Evolutionary conservation across 2,888 invertebrate species (phyloP).

Genomic region (Drosophila fungiperda): DNA sequence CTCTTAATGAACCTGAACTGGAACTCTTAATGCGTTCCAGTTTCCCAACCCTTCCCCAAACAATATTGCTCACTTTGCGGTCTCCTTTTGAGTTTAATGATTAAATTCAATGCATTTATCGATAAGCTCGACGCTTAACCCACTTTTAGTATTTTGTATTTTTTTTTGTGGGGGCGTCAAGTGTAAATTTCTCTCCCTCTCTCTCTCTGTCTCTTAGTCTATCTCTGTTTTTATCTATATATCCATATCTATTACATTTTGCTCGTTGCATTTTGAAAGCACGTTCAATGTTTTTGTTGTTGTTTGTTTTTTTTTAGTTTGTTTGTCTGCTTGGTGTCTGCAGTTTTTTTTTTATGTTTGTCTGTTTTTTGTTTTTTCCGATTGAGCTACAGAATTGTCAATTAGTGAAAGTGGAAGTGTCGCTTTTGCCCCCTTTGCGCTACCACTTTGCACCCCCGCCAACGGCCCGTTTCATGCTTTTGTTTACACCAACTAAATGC

Average conservation of each 20-base stretch:
- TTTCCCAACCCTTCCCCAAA: not conserved
- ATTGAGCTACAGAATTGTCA: slow-evolving; percentile 77
- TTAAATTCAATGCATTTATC: slow-evolving; percentile 25
- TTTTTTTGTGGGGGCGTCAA: slow-evolving; percentile 60
- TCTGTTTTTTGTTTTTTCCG: slow-evolving; percentile 53
- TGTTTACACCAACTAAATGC: slow-evolving; percentile 58
- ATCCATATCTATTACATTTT: slow-evolving; percentile 18
- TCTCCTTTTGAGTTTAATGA: slow-evolving; percentile 26
- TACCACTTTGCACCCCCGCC: not conserved
- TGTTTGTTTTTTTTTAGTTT: slow-evolving; percentile 27
- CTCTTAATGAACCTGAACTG: not conserved
- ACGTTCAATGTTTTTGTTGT: slow-evolving; percentile 38
- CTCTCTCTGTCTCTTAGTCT: not conserved
- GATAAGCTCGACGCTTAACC: slow-evolving; percentile 55
- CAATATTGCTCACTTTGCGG: slow-evolving; percentile 17
- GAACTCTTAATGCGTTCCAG: not conserved
- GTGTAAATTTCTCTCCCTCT: slow-evolving; percentile 22
- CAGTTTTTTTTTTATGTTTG: slow-evolving; percentile 59
- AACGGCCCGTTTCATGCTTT: slow-evolving; percentile 26
- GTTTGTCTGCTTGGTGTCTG: slow-evolving; percentile 60
- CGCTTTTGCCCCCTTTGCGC: slow-evolving; percentile 16
- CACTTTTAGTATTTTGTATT: slow-evolving; percentile 29
- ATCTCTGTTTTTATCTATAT: not conserved
- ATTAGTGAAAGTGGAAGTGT: slow-evolving; percentile 80
- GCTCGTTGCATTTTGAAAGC: slow-evolving; percentile 34